Base-by-base conservation (phyloP, 2,113 vertebrate genomes). In the Podarcis muralis region DNA sequence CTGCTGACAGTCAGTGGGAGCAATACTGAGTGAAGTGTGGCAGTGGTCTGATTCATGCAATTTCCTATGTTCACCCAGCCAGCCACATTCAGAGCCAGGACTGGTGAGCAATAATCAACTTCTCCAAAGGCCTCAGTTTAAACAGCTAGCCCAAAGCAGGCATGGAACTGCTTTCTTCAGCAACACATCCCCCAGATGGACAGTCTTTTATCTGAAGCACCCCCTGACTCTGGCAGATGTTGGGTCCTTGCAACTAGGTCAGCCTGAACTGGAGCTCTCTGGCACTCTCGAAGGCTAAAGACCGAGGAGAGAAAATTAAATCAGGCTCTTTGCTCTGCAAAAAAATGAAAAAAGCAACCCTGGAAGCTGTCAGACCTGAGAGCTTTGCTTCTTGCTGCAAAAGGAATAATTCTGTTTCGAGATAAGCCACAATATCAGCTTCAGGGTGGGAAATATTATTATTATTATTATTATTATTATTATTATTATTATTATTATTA, bases 191-290 rank as follows among this genome's bases (percentile, higher is more conserved):
- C 91, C 94, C 92, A 87, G 90, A 89, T 89, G 87, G 74, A 20
- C 1, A 66, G 65, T 89, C 90, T 84, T 86, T 72, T 92, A 89
- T 90, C 87, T 71, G 86, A 87, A 87, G 3, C 86, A 89, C 91
- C 53, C 93, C 23, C 4, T 74, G 95, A 90, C 88, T 90, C 87
- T 23, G 76, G 90, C 93, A 95, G 91, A 93, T 94, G 95, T 90
- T 87, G 92, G 81, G 81, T 88, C 90, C 87, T 88, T 66, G 37
- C 95, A 96, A 92, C 89, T 93, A 94, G 96, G 96, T 96, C 95
- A 95, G 84, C 77, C 53, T 72, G 87, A 92, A 92, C 59, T 0
- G 0, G 68, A 93, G 90, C 25, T 35, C 69, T n/a, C 9, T 68
- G 18, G 23, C 7, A 8, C 0, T 1, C 91, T 89, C 43, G 0